Conservation (phyloP, 2,113 vertebrate species). For the Delphinapterus leucas region DNA sequence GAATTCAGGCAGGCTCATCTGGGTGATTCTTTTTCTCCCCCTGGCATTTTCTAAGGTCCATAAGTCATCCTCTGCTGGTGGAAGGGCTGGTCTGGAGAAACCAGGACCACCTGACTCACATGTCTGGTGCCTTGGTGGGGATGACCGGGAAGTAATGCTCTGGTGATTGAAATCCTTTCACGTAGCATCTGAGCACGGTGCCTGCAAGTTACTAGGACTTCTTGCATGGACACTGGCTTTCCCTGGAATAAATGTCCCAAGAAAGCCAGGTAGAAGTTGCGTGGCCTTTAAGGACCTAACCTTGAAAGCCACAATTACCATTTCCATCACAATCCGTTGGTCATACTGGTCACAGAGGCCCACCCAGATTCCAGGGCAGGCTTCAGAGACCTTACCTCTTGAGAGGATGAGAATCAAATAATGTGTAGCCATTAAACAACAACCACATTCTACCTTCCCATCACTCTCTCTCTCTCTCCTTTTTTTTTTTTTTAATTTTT, state of each 20-base stretch:
- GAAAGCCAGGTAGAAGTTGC: neutral
- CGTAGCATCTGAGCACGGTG: accelerated
- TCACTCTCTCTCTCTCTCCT: too few relatives aligned
- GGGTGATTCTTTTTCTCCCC: neutral
- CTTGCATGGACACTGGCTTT: neutral
- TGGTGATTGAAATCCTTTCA: neutral
- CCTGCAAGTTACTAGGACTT: neutral
- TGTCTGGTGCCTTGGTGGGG: neutral
- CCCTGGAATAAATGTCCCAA: neutral
- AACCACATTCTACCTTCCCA: neutral
- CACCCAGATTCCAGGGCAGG: neutral
- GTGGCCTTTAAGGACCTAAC: neutral
- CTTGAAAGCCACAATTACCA: neutral
- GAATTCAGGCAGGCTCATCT: neutral
- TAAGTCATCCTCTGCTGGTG: neutral
- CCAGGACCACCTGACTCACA: neutral
- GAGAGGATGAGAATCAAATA: neutral
- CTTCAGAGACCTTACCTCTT: neutral
- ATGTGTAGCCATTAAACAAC: neutral
- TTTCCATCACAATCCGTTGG: neutral
- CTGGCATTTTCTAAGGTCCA: neutral
- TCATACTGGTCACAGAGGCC: neutral
- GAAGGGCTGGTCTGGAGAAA: neutral
- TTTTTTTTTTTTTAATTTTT: too few relatives aligned
- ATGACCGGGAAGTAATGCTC: neutral